Evolutionary conservation across 2,113 vertebrate species (phyloP).

Genomic region (Callorhinus ursinus): DNA sequence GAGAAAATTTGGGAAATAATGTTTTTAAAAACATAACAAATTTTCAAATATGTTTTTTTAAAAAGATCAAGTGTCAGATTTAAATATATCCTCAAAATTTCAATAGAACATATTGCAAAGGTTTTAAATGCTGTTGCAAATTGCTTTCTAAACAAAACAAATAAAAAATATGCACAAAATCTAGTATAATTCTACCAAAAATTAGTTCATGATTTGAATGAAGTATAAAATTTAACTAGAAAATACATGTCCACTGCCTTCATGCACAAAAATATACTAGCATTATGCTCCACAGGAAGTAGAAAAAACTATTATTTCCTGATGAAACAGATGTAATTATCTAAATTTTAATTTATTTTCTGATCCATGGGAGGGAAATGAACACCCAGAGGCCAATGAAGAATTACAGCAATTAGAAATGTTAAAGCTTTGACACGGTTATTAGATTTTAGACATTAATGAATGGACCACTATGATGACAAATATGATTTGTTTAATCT

Average conservation of each 20-base stretch:
- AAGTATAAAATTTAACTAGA: background rate
- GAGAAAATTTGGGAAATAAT: background rate
- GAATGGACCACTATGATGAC: background rate
- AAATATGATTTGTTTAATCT: constrained; percentile 35
- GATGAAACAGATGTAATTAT: background rate
- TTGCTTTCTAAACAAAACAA: constrained; percentile 17
- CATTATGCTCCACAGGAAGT: background rate
- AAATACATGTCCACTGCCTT: background rate
- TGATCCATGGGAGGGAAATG: background rate
- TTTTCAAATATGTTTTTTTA: background rate
- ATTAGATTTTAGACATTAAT: constrained; percentile 58
- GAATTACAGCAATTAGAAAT: constrained; percentile 50
- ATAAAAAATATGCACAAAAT: constrained; percentile 16
- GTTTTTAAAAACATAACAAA: background rate
- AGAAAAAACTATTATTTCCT: background rate
- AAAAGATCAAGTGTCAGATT: background rate
- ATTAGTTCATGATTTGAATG: background rate
- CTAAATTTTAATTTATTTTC: constrained; percentile 61
- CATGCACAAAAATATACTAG: background rate
- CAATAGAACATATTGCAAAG: background rate
- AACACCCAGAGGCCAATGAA: constrained; percentile 31
- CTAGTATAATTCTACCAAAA: background rate
- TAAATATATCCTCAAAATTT: background rate
- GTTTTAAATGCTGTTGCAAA: background rate
- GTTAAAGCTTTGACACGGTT: constrained; percentile 39